Percentiles rank a stretch among this genome's conserved stretches.
Conservation (phyloP, 2,888 invertebrate species). For the Rotaria magnacalcarata region DNA sequence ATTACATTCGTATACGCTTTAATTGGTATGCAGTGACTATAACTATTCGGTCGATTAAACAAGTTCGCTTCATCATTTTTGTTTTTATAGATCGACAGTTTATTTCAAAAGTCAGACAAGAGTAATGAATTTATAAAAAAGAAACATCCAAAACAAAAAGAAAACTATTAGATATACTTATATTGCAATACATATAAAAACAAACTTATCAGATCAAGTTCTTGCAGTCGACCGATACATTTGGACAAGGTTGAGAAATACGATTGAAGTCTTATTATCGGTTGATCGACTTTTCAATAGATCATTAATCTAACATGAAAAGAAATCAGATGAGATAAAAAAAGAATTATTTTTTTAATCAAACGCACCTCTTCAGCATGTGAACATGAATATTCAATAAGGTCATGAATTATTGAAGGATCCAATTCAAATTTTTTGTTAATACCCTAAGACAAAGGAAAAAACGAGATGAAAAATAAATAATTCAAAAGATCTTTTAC, state of each 20-base stretch:
- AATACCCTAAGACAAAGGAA: neutral
- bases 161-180: neutral
- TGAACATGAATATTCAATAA: neutral
- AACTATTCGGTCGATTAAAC: no score
- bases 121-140: neutral
- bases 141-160: neutral
- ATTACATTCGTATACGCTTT: no score
- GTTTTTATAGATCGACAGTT: neutral
- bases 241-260: neutral
- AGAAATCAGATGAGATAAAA: neutral
- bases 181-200: neutral
- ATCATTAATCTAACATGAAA: neutral
- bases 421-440: neutral
- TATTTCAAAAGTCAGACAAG: constrained; percentile 5
- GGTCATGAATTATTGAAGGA: neutral
- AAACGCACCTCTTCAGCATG: constrained; percentile 20
- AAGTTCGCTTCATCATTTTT: no score
- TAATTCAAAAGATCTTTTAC: no score
- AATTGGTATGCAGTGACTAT: no score
- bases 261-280: neutral
- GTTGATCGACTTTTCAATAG: neutral
- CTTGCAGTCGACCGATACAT: neutral
- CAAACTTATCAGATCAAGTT: neutral
- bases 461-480: neutral
- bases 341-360: neutral